Base-by-base conservation (phyloP, 2,113 vertebrate species). In the Nannospalax galili region DNA sequence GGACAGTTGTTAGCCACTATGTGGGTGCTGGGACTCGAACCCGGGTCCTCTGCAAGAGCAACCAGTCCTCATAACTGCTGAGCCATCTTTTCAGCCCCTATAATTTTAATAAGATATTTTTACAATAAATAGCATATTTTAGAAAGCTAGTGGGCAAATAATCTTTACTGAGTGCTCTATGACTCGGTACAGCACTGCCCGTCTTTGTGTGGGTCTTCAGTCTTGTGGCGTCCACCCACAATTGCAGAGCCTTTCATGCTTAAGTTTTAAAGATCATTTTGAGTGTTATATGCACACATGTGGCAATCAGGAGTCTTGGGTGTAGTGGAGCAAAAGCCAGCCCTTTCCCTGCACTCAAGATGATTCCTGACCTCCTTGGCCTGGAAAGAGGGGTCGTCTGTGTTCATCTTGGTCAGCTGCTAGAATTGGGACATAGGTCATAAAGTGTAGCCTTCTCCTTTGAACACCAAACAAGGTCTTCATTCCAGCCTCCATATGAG, bases 41-140 rank as follows among this genome's bases (percentile, higher is more conserved):
- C 11, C 11, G 48, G 48, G 48, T 52, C 48, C 48, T 52, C 6
- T 52, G 48, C 11, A 52, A 52, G 48, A 52, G 48, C 48, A 52
- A 52, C 48, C 48, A 52, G 48, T 52, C 6, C 48, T 52, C 48
- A 7, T 52, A 52, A 52, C 48, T 52, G 48, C 48, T 52, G 11
- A 52, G 48, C 6, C 6, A 52, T 52, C 48, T 52, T 11, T 52
- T 11, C 48, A 52, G 48, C 48, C 11, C 48, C 48, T 52, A 52
- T 11, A 52, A 52, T 80, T 78, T 91, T 45, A 58, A 48, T 58
- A 32, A 58, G 58, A 30, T 22, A 11, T 70, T 87, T 97, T 84
- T 64, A 56, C 35, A 93, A 92, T 67, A 30, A 85, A 81, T 72
- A 67, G 87, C 94, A 32, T 62, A 62, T 72, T 96, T 92, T 90